Evolutionary conservation across 1,140 invertebrate species (phyloP), one percentile per base, ranked within the genome.

Genomic region (Drosophila teissieri): DNA sequence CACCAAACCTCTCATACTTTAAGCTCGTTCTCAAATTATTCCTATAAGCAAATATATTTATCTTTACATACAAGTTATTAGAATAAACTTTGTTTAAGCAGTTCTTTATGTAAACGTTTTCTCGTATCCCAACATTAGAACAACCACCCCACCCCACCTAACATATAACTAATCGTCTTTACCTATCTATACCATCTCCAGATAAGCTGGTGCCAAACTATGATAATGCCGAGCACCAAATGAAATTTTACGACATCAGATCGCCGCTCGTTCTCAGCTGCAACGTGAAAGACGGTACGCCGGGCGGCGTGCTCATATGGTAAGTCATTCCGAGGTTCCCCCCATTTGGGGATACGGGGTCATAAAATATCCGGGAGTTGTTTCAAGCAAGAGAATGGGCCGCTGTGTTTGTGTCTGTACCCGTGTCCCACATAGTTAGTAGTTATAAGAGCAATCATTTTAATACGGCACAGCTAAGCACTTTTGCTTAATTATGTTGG

Each of bases 131-230:
- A 42, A 42, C 58, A 56, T 56, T 67, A 76, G 54, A 62, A 65
- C 51, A 62, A 34, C 68, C 37, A 22, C 10, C 24, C 24, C 31
- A 24, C 61, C 40, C 45, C 19, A 19, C 34, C 55, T 17, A 60
- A 69, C 42, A 37, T 63, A 17, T 52, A 15, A 67, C 37, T 80
- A 63, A 64, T 52, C 52, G 46, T n/a, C 37, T 52, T n/a, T 61
- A 39, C 73, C 24, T 73, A 56, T 72, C 37, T 67, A 48, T 80
- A 45, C 42, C 64, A 91, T 91, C 65, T 62, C 78, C 82, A 86
- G 90, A 91, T 67, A 80, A 78, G 53, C 83, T 92, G 90, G 75
- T 84, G 77, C 91, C 91, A 92, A 92, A 91, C 58, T 93, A 92
- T 80, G 91, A 92, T 75, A 77, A 89, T 80, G 82, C 46, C 70